These are phyloP conservation scores for Dendrocincla tyrannina DNA, from an alignment of 2,797 vertebrate genomes.

Conservation along the genomic window DNA sequence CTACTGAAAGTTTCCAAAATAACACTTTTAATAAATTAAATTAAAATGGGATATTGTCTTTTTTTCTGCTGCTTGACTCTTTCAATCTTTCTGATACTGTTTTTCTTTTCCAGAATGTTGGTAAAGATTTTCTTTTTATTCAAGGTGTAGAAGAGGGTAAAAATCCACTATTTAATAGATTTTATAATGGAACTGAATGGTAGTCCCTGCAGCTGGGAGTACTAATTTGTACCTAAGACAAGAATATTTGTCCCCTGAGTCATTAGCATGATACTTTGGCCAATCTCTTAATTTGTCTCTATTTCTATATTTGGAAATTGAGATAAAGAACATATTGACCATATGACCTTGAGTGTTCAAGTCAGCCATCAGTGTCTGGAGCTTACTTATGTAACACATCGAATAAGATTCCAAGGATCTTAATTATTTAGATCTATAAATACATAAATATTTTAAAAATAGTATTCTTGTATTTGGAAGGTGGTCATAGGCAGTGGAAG, in stretches of 20 bases:
- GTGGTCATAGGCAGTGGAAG: neutral
- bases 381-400: neutral
- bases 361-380: neutral
- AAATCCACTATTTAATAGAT: neutral
- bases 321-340: neutral
- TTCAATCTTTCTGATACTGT: neutral
- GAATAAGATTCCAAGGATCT: neutral
- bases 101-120: neutral
- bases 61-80: neutral
- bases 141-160: rapidly evolving
- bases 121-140: neutral
- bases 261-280: neutral
- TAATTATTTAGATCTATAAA: neutral
- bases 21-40: neutral
- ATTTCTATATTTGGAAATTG: neutral
- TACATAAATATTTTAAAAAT: neutral
- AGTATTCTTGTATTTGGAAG: neutral
- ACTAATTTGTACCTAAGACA: neutral
- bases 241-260: neutral
- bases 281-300: neutral
- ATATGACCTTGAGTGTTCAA: neutral
- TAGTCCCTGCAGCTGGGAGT: neutral
- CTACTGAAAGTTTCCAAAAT: neutral
- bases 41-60: neutral
- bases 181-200: neutral